Conservation (phyloP, 2,797 vertebrate genomes). For the Gallirallus australis region DNA sequence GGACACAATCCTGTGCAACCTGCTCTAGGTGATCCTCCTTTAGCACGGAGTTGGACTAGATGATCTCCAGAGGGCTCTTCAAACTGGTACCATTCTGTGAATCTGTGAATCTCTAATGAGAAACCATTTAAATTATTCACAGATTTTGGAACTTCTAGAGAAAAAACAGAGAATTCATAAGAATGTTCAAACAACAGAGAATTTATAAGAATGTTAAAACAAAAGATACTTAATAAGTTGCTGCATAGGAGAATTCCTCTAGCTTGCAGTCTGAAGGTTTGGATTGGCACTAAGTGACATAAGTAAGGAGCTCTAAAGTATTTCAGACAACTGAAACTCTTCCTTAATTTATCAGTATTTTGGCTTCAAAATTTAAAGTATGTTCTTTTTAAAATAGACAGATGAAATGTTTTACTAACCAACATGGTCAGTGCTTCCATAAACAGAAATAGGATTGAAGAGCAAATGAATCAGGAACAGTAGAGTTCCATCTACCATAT, state of each 20-base stretch:
- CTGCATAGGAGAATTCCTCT: not conserved
- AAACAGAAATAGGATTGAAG: not conserved
- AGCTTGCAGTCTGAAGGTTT: not conserved
- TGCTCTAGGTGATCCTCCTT: too few species aligned
- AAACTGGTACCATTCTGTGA: too few species aligned
- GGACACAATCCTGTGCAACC: too few species aligned
- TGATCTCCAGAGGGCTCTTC: too few species aligned
- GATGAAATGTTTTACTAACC: not conserved
- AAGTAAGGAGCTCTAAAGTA: not conserved
- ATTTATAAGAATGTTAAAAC: not conserved
- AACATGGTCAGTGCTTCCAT: not conserved
- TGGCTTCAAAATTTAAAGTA: not conserved
- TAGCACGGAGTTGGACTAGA: too few species aligned
- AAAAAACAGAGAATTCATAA: not conserved
- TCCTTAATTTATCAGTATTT: not conserved
- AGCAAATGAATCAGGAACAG: not conserved
- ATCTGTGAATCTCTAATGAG: too few species aligned
- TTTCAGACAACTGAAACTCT: not conserved
- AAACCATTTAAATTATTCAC: not conserved
- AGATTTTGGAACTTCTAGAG: not conserved
- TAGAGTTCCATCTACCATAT: not conserved
- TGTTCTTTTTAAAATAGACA: not conserved
- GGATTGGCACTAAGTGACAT: not conserved
- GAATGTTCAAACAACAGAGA: not conserved
- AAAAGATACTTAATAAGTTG: not conserved